Conservation (phyloP, 2,113 vertebrate genomes). For the Petrocephalus zakoni region DNA sequence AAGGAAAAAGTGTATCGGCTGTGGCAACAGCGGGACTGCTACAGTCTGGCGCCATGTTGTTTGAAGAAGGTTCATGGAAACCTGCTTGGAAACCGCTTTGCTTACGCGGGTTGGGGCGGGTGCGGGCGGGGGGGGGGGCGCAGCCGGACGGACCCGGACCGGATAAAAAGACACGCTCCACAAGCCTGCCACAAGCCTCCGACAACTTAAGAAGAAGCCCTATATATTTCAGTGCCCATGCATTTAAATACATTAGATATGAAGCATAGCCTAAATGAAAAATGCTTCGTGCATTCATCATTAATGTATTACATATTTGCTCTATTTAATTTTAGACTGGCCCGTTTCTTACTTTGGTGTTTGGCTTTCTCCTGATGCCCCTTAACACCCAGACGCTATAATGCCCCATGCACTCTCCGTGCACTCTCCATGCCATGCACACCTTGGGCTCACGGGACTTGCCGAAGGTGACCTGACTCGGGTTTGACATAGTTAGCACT, state of each 20-base stretch:
- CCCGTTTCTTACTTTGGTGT: background rate
- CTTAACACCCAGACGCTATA: background rate
- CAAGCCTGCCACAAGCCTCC: no score
- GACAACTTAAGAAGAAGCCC: no score
- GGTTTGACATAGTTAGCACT: background rate
- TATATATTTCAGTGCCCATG: background rate
- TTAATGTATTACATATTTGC: background rate
- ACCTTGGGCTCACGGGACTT: background rate
- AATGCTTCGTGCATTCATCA: background rate
- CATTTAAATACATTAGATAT: background rate
- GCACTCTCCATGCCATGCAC: background rate
- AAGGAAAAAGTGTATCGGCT: background rate
- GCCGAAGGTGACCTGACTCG: background rate
- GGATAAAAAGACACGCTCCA: background rate
- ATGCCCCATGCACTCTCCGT: background rate
- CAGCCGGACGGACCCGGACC: slow-evolving; percentile 23
- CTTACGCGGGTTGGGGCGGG: slow-evolving; percentile 23
- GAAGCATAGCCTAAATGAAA: background rate
- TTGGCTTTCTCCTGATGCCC: background rate
- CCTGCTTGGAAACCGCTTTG: slow-evolving; percentile 44
- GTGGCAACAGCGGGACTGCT: slow-evolving; percentile 26
- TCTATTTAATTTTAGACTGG: background rate
- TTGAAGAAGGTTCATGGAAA: slow-evolving; percentile 50
- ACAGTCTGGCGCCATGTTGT: slow-evolving; percentile 54
- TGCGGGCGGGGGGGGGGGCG: slow-evolving; percentile 19